Conservation (phyloP, 2,888 invertebrate genomes). For the Choristoneura rosaceana region DNA sequence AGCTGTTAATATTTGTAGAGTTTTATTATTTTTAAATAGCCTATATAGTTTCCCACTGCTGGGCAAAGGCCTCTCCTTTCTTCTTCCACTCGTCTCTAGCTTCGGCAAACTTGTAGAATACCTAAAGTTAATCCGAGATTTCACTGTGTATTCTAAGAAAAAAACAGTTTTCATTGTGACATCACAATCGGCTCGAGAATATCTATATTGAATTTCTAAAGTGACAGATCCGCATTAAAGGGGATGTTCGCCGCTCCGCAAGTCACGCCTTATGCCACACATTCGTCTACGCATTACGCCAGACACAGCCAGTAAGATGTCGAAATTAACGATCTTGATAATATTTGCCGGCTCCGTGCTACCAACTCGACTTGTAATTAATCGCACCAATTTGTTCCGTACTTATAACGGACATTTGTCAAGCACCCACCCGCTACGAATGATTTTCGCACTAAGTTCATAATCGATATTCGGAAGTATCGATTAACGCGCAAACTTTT, state of each 20-base stretch:
- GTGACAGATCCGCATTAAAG: neutral
- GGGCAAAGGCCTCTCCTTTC: too few species aligned
- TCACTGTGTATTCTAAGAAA: neutral
- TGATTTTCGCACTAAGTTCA: conserved; percentile 81
- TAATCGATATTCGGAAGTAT: conserved; percentile 79
- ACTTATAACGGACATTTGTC: conserved; percentile 84
- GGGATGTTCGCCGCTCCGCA: neutral
- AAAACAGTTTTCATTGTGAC: neutral
- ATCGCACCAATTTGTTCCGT: conserved; percentile 83
- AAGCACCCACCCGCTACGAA: conserved; percentile 74
- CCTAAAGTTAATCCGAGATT: neutral
- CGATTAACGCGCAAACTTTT: conserved; percentile 70
- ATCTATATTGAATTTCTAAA: conserved; percentile 1
- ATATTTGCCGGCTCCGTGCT: conserved; percentile 82
- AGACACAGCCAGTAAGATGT: conserved; percentile 70
- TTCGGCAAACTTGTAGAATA: neutral
- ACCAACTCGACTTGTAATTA: conserved; percentile 78
- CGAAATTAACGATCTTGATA: conserved; percentile 84
- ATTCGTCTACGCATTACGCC: conserved; percentile 63
- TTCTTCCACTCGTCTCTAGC: too few species aligned
- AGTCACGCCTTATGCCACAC: conserved; percentile 57
- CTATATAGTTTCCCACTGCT: too few species aligned
- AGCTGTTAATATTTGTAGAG: neutral
- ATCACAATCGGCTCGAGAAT: conserved; percentile 2
- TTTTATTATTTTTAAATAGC: too few species aligned